These are phyloP conservation scores for Ennomos fuscantarius DNA, from an alignment of 2,888 invertebrate species.

Conservation along the genomic window DNA sequence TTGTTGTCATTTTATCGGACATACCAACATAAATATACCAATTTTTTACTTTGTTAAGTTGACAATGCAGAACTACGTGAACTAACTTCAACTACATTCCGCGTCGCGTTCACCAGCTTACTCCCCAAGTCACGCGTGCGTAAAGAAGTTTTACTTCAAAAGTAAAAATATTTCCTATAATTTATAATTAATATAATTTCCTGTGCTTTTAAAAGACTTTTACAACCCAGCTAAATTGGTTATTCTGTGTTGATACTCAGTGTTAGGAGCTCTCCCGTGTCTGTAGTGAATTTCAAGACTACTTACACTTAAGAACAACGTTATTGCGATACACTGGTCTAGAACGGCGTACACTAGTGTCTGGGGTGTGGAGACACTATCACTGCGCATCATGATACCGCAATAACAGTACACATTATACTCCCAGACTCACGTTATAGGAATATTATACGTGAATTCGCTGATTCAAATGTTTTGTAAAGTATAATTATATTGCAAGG, in stretches of 20 bases:
- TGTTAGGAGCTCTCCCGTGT: slow-evolving; percentile 39
- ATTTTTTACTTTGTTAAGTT: too few relatives aligned
- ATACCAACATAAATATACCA: too few relatives aligned
- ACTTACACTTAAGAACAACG: slow-evolving; percentile 66
- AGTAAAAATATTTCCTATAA: too few relatives aligned
- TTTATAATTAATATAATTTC: too few relatives aligned
- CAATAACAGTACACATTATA: slow-evolving; percentile 65
- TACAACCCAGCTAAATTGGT: not conserved
- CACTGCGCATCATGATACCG: slow-evolving; percentile 59
- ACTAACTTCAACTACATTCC: too few relatives aligned
- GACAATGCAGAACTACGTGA: too few relatives aligned
- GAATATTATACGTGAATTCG: slow-evolving; percentile 48
- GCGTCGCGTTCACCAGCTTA: too few relatives aligned
- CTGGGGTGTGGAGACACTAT: slow-evolving; percentile 52
- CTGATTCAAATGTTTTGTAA: slow-evolving; percentile 49
- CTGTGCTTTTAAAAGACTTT: not conserved
- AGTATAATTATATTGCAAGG: slow-evolving; percentile 37
- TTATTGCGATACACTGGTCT: slow-evolving; percentile 64
- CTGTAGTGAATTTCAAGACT: slow-evolving; percentile 47
- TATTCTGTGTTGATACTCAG: slow-evolving; percentile 31
- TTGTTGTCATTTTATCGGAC: too few relatives aligned
- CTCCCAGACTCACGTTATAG: slow-evolving; percentile 59
- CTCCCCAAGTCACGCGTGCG: too few relatives aligned
- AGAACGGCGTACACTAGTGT: slow-evolving; percentile 48
- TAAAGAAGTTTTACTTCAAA: too few relatives aligned